Conservation (phyloP, 2,888 invertebrate genomes). For the Mactromeris polynyma region DNA sequence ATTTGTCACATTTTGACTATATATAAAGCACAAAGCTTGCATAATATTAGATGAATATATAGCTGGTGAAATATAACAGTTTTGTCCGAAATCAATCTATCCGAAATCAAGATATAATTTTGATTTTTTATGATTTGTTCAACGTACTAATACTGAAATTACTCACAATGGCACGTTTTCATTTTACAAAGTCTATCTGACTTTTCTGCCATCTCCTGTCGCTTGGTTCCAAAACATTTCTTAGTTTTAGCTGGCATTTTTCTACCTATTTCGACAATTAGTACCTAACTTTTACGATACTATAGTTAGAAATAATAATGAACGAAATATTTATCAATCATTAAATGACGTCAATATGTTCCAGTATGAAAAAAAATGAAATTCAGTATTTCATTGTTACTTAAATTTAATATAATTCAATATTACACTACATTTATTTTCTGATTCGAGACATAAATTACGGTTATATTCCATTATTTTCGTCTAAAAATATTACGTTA, state of each 20-base stretch:
- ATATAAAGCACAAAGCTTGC: no score
- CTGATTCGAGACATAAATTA: background rate
- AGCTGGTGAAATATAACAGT: background rate
- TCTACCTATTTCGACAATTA: background rate
- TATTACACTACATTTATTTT: background rate
- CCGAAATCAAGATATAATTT: background rate
- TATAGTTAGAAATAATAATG: background rate
- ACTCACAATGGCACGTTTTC: constrained; percentile 67
- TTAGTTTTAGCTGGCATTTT: constrained; percentile 60
- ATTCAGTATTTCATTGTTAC: no score
- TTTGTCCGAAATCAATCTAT: background rate
- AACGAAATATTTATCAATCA: background rate
- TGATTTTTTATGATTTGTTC: background rate
- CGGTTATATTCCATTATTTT: background rate
- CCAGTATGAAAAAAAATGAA: no score
- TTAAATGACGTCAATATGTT: no score
- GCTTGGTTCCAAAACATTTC: constrained; percentile 48
- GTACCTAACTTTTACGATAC: background rate
- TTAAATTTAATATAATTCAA: background rate
- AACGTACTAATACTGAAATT: background rate
- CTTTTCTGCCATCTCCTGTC: constrained; percentile 66
- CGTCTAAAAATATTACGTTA: background rate
- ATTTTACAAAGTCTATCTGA: constrained; percentile 61
- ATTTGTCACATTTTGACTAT: no score
- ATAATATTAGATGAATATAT: no score